Evolutionary conservation across 2,888 invertebrate genomes (phyloP).

Genomic region (Eupelmus urozonus): DNA sequence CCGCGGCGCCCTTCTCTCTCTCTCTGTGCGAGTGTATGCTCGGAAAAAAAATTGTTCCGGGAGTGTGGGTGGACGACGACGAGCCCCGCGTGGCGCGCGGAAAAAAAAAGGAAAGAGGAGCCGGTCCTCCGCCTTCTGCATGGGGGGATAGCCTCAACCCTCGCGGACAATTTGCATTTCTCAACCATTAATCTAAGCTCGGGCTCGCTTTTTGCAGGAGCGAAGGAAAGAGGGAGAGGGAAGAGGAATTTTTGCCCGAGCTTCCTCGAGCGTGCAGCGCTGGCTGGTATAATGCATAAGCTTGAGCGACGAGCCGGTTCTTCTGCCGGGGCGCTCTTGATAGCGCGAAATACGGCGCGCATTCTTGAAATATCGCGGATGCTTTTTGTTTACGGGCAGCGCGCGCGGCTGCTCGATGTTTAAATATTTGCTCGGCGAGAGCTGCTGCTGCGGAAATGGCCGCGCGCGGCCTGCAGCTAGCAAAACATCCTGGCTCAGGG

Average conservation of each 20-base stretch:
- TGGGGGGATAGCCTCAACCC: constrained; percentile 53
- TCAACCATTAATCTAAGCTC: constrained; percentile 76
- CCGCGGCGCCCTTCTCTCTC: constrained; percentile 41
- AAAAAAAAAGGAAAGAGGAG: constrained; percentile 25
- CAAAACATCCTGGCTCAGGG: neutral
- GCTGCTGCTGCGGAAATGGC: neutral
- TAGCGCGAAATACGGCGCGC: constrained; percentile 14
- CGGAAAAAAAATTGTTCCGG: too few species aligned
- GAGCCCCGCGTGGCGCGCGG: too few species aligned
- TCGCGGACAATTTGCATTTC: constrained; percentile 75
- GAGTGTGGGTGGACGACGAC: too few species aligned
- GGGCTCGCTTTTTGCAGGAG: constrained; percentile 59
- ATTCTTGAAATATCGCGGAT: neutral
- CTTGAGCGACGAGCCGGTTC: neutral
- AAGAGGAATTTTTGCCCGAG: constrained; percentile 39
- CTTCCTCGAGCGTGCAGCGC: constrained; percentile 20
- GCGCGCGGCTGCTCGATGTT: constrained; percentile 19
- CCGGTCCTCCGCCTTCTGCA: constrained; percentile 19
- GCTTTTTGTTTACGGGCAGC: constrained; percentile 28
- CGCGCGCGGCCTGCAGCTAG: neutral
- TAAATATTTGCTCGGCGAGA: constrained; percentile 35
- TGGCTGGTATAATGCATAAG: constrained; percentile 19
- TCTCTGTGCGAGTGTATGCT: too few species aligned
- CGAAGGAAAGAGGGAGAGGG: neutral
- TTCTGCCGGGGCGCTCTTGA: neutral